Percentiles rank a stretch among this genome's conserved stretches.
Conservation (phyloP, 2,797 vertebrate species). For the Falco columbarius region DNA sequence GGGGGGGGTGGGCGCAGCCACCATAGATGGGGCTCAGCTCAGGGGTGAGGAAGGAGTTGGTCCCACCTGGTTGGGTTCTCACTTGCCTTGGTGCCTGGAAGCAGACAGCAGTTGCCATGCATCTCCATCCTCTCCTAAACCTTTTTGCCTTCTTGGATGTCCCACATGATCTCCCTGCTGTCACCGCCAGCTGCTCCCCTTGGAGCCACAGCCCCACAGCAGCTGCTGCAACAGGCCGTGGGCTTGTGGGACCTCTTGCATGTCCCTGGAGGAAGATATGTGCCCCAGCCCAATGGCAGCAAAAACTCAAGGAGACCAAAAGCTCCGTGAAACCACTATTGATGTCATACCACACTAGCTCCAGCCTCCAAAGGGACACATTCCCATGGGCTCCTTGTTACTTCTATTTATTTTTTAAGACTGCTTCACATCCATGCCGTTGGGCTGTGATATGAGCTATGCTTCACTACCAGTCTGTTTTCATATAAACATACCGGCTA, state of each 20-base stretch:
- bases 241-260: accelerated
- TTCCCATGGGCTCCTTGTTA: background rate
- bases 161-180: background rate
- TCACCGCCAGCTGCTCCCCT: accelerated
- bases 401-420: background rate
- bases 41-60: background rate
- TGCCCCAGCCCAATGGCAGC: background rate
- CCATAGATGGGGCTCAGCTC: background rate
- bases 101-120: background rate
- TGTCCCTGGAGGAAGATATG: background rate
- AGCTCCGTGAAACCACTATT: background rate
- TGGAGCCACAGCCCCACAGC: background rate
- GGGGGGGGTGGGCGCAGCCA: accelerated
- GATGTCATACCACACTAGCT: background rate
- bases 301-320: background rate
- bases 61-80: background rate
- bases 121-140: background rate
- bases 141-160: background rate
- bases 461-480: background rate
- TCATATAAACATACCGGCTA: background rate
- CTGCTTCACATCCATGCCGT: background rate
- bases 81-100: background rate
- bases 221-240: background rate
- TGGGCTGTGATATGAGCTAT: background rate
- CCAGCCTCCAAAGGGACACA: background rate